Base-by-base conservation (phyloP, 2,888 invertebrate genomes). In the Mylabris sibirica region DNA sequence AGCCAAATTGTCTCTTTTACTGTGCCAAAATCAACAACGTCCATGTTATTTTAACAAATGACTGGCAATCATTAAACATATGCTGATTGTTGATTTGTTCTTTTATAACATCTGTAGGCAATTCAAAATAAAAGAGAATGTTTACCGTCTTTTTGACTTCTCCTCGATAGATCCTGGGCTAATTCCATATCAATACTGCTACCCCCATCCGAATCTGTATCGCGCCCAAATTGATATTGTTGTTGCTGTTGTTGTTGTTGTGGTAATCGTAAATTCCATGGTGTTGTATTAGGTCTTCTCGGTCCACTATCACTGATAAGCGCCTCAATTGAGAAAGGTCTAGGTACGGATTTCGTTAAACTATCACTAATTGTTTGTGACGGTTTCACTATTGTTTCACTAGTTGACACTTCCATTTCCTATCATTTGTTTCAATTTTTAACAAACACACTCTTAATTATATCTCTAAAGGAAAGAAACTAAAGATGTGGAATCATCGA, bases 321-420 rank as follows among this genome's bases (percentile, higher is more conserved):
- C 1, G 90, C 90, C 81, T 90, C 90, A 60, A 90, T 90, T 0
- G 90, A 88, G 81, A 90, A 90, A 1, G 90, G 89, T 75, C 87
- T 89, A 3, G 90, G 90, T 63, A 86, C 86, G 3, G 84, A 81
- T 75, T 84, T 85, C n/a, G 82, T 81, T 59, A 80, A 74, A 41
- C 75, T 72, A 59, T 78, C 77, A 69, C 66, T 72, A 57, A 67
- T 72, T 4, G 75, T 72, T 22, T 71, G 64, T 34, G 75, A 65
- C 24, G 76, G 73, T 57, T 74, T 73, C 30, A 78, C 72, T 38
- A 78, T 38, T 24, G 75, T 70, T 61, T 79, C 77, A 66, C 76
- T 76, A 2, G 76, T 73, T 20, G 78, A 75, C 44, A 79, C 65
- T 60, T 79, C 79, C 80, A 80, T 79, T 60, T 26, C 64, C 20